Evolutionary conservation across 1,140 invertebrate genomes (phyloP).

Genomic region (Trichoplusia ni): DNA sequence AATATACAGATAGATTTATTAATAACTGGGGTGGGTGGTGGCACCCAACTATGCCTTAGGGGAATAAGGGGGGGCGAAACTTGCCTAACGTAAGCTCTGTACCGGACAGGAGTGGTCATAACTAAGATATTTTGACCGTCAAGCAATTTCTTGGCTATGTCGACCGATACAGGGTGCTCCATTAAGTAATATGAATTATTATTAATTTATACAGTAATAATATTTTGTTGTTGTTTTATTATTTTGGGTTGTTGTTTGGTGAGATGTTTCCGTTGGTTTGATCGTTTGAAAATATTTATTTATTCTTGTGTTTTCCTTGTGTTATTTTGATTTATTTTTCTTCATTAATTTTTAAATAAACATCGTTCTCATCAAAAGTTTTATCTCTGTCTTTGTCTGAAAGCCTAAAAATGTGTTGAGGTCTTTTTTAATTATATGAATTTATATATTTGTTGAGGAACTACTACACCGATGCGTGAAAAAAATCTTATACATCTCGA

Average conservation of each 20-base stretch:
- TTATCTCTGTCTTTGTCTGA: too few relatives aligned
- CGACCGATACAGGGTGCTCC: slow-evolving; percentile 62
- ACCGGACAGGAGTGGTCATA: slow-evolving; percentile 78
- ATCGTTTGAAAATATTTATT: neutral
- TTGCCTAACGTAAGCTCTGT: slow-evolving; percentile 77
- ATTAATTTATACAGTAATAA: slow-evolving; percentile 60
- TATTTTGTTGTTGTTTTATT: slow-evolving; percentile 39
- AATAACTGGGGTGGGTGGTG: slow-evolving; percentile 62
- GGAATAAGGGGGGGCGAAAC: slow-evolving; percentile 54
- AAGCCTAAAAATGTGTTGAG: neutral
- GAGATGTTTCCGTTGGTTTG: neutral
- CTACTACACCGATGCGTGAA: too few relatives aligned
- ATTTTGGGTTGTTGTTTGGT: neutral
- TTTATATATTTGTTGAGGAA: neutral
- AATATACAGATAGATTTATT: slow-evolving; percentile 80
- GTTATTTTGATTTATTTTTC: too few relatives aligned
- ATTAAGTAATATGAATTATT: slow-evolving; percentile 60
- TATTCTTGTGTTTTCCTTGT: too few relatives aligned
- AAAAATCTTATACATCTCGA: too few relatives aligned
- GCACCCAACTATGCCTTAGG: slow-evolving; percentile 59
- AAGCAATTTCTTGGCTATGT: slow-evolving; percentile 73
- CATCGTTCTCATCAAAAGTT: too few relatives aligned
- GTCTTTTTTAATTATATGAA: neutral
- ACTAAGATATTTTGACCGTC: slow-evolving; percentile 80
- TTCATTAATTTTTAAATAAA: too few relatives aligned